Evolutionary conservation across 2,113 vertebrate species (phyloP), one percentile per base, ranked within the genome.

Genomic region (Zosterops japonicus): DNA sequence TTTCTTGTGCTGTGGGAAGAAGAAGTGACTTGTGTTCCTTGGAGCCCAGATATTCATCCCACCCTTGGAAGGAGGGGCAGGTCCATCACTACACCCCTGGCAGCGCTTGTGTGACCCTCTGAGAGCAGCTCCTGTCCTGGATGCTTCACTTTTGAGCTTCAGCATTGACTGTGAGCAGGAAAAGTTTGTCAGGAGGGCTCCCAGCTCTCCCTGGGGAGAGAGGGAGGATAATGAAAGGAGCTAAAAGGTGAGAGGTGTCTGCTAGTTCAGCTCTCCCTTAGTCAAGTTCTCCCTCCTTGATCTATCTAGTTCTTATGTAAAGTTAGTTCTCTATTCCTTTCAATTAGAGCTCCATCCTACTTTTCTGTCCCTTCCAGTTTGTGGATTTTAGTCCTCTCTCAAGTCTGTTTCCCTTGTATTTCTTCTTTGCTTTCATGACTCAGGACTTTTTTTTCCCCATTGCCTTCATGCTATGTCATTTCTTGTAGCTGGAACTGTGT

Each of bases 371-470:
- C 53, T 89, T 90, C 60, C 31, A 57, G 44, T 79, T 69, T 68
- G 57, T 56, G 56, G 36, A 85, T 67, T 80, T 93, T 36, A 67
- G 47, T 90, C 35, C 46, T 90, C 49, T 67, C 65, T 85, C 72
- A 60, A 24, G 81, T 91, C 42, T 80, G 2, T 87, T 85, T 88
- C 56, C 27, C 49, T 77, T 89, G 35, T 68, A 47, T 91, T 87
- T 89, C 75, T 83, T 55, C 52, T 92, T 95, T 81, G 39, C 92
- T 94, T 86, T 95, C 82, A 44, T 90, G 92, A 96, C 84, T 96
- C 67, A 65, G 91, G 91, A 79, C 29, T 55, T 91, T 65, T 67
- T 75, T 74, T 77, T 75, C 31, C 17, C 65, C 44, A 17, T 77
- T 95, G 75, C 17, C 85, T 67, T 90, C 70, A 65, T 53, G 64